Base-by-base conservation (phyloP, 1,140 invertebrate species). In the Lasioglossum baleicum region DNA sequence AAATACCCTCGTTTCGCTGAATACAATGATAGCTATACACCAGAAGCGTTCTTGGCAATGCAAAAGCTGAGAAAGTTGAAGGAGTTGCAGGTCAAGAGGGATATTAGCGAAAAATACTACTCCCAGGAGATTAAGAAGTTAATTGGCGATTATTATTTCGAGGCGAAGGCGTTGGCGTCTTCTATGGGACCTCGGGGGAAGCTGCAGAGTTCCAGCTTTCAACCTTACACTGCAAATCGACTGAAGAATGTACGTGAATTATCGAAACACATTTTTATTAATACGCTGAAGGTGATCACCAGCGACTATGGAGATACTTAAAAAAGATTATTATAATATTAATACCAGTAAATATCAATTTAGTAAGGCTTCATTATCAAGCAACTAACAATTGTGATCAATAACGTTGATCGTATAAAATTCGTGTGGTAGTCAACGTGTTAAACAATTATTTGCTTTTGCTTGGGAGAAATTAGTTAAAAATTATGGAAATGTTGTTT, bases 101-200 rank as follows among this genome's bases (percentile, higher is more conserved):
- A 88, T 31, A 26, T 78, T 0, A 80, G 67, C 11, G 88, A 89
- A 22, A 84, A 80, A 70, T 87, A 82, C 61, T 90, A 89, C 51
- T 76, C 80, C 2, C 70, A 83, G 0, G 75, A 87, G 22, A 89
- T 87, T 15, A 69, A 79, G 64, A 67, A 80, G 22, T 40, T 89
- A 26, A 85, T 87, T 6, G 84, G 82, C 7, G 85, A 83, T 42
- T 66, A 83, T 67, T 85, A 81, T 56, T 58, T 63, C 31, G 69
- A 69, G 1, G 7, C 77, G 13, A 75, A n/a, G 56, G 8, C 11
- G 22, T 4, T 58, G 2, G 17, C 31, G 1, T 5, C 69, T 0
- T 22, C 73, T 0, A 1, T 64, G n/a, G 79, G 60, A 7, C 40
- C 44, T 2, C 22, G 42, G 5, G 35, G 60, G 3, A 76, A 60